Conservation (phyloP, 1,140 invertebrate genomes). For the Augochlora pura region DNA sequence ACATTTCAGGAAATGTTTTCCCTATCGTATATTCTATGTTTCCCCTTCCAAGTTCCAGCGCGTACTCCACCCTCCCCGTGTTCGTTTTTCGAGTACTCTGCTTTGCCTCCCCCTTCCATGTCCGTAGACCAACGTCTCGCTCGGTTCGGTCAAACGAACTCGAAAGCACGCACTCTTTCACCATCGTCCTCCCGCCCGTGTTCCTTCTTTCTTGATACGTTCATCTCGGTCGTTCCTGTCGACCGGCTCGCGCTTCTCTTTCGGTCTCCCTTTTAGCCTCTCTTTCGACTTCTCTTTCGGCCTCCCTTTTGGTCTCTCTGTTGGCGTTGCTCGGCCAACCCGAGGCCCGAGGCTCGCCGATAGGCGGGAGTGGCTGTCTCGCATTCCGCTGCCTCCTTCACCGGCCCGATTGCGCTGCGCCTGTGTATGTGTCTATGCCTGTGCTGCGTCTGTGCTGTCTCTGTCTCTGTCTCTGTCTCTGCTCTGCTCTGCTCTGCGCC, state of each 20-base stretch:
- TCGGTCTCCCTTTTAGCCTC: conserved; percentile 4
- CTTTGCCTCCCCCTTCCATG: not conserved
- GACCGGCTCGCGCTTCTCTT: not conserved
- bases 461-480: no score
- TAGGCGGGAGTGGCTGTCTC: conserved; percentile 67
- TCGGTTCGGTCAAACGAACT: conserved; percentile 13
- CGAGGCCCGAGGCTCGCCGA: conserved; percentile 51
- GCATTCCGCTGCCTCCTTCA: conserved; percentile 64
- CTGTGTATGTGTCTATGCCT: no score
- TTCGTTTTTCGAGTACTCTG: conserved; percentile 10
- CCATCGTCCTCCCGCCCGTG: not conserved
- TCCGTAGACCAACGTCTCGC: not conserved
- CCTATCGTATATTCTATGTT: no score
- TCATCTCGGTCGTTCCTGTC: conserved; percentile 15
- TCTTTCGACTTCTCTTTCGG: conserved; percentile 28
- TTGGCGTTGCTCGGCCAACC: conserved; percentile 41
- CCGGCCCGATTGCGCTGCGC: conserved; percentile 23
- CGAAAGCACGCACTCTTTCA: conserved; percentile 2
- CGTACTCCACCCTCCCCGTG: not conserved
- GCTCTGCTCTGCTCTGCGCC: no score
- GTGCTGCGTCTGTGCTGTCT: no score
- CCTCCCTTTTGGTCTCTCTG: conserved; percentile 20
- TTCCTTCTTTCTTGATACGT: not conserved
- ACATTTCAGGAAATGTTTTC: no score
- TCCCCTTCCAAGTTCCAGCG: no score